phyloP scores from a whole-genome alignment of 2,113 vertebrate species.

The Pseudonaja textilis region DNA sequence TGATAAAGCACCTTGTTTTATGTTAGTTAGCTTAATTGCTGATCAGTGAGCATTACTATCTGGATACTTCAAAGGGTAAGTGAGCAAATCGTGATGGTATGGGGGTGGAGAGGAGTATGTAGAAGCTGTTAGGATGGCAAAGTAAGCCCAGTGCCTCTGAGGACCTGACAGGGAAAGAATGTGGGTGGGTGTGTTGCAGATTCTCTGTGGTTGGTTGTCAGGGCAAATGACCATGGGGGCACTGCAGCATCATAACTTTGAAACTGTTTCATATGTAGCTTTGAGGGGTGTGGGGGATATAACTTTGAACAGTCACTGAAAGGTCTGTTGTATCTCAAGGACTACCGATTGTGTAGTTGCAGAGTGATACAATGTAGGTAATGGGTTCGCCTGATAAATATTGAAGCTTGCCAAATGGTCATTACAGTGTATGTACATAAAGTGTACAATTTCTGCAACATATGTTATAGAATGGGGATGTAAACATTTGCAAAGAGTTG shows the following conservation, averaged over 20 bases:
- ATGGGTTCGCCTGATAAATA: neutral
- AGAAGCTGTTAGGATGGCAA: neutral
- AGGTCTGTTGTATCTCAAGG: no score
- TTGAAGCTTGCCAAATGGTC: neutral
- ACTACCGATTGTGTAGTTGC: neutral
- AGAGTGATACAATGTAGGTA: neutral
- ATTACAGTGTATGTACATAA: neutral
- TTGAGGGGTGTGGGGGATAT: neutral
- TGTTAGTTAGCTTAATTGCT: neutral
- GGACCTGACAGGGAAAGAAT: neutral
- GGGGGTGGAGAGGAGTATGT: neutral
- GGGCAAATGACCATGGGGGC: neutral
- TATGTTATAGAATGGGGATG: neutral
- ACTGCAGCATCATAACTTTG: neutral
- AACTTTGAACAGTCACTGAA: neutral
- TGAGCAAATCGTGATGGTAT: neutral
- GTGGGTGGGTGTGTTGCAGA: neutral
- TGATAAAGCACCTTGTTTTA: neutral
- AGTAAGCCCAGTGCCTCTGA: neutral
- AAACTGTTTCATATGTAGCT: neutral
- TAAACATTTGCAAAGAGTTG: neutral
- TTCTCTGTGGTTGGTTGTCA: neutral
- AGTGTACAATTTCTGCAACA: neutral
- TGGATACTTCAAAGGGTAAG: neutral
- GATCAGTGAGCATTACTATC: neutral